phyloP scores from a whole-genome alignment of 64 coral and sea anemone species.

The Catalaphyllia jardinei region DNA sequence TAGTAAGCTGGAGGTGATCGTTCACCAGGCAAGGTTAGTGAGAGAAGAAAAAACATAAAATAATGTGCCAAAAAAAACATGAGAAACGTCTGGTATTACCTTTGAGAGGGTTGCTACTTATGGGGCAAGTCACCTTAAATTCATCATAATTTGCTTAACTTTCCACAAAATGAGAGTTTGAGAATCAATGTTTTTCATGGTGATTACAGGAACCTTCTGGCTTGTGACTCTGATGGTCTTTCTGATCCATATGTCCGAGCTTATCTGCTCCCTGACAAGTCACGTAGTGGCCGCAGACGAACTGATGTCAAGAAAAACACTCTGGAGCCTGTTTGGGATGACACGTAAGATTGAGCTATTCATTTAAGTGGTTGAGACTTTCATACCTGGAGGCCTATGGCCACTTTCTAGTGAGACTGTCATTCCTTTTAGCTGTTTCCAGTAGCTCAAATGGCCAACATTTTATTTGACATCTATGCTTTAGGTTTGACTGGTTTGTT shows the following conservation, averaged over 20 bases:
- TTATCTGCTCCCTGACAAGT: conserved; percentile 95
- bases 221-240: conserved; percentile 97
- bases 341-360: conserved; percentile 52
- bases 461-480: not conserved
- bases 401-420: no score
- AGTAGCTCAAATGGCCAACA: not conserved
- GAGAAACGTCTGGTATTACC: no score
- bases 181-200: not conserved
- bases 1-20: conserved; percentile 71
- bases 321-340: conserved; percentile 82
- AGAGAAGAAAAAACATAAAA: not conserved
- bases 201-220: conserved; percentile 69
- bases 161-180: not conserved
- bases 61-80: no score
- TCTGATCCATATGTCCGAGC: conserved; percentile 94
- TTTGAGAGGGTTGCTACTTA: not conserved
- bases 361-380: not conserved
- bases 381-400: no score
- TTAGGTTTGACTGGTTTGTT: conserved; percentile 95
- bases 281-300: conserved; percentile 76
- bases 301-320: conserved; percentile 95
- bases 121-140: not conserved
- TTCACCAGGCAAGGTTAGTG: conserved; percentile 76
- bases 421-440: no score
- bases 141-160: not conserved